Evolutionary conservation across 2,797 vertebrate genomes (phyloP), one percentile per base, ranked within the genome.

Genomic region (Morus bassanus): DNA sequence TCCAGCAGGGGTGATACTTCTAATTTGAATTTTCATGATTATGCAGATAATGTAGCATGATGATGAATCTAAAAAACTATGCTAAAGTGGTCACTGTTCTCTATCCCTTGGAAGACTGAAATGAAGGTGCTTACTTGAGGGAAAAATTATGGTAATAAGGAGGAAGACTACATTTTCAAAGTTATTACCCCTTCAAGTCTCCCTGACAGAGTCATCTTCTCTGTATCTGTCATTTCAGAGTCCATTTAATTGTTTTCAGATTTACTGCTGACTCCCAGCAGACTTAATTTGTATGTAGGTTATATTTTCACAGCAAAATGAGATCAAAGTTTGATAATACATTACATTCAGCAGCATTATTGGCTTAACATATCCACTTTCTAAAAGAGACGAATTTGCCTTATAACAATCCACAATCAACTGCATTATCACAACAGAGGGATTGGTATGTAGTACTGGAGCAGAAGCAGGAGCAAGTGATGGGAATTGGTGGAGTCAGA

Each of bases 271-370:
- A 65, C 28, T 68, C 63, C 30, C 50, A 72, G 18, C 5, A 90
- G 61, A 56, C 30, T 84, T 81, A 70, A 91, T 53, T 74, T 83
- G 18, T 33, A 75, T 7, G 9, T 75, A 72, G 37, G 33, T 63
- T 85, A 83, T 63, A 77, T 79, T 85, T 95, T 63, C 64, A 63
- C 31, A 68, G 50, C 9, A 73, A 79, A 93, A 87, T n/a, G 31
- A 93, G 77, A 77, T 18, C 27, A 18, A 1, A 41, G n/a, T 67
- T 92, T 64, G 51, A 46, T 64, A 79, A 85, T 15, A 63, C 13
- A 48, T 65, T 69, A 27, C 54, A 84, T 46, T 57, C 37, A 54
- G 57, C 17, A 57, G 30, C 1, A 5, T 18, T 85, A 50, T 46
- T 86, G 57, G 28, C 50, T 86, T 86, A 82, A 81, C 28, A 46